These are phyloP conservation scores for Knipowitschia caucasica DNA, from an alignment of 2,797 vertebrate genomes.

Conservation along the genomic window DNA sequence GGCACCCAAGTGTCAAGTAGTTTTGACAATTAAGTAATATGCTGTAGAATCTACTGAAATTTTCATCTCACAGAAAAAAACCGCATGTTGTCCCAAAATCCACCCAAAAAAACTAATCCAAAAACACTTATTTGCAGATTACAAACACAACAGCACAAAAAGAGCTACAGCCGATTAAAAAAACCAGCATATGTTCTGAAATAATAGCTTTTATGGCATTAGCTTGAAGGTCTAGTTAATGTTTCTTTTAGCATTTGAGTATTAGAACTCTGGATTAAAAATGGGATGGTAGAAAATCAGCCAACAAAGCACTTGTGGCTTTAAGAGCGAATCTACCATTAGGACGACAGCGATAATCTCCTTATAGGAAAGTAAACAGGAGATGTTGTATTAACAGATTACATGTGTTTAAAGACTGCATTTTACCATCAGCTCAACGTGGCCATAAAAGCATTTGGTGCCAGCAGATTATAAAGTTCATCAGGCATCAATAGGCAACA, in stretches of 20 bases:
- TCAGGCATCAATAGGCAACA: not conserved
- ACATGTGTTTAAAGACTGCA: constrained; percentile 59
- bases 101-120: not conserved
- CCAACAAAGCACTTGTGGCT: constrained; percentile 61
- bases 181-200: constrained; percentile 64
- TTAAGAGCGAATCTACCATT: constrained; percentile 51
- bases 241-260: constrained; percentile 43
- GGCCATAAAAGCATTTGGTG: constrained; percentile 48
- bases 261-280: constrained; percentile 59
- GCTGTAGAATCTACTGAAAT: too few species aligned
- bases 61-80: too few species aligned
- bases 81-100: not conserved
- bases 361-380: constrained; percentile 52
- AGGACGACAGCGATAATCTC: constrained; percentile 45
- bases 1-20: too few species aligned
- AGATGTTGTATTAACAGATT: constrained; percentile 65
- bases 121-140: not conserved
- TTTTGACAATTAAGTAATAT: too few species aligned
- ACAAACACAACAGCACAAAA: constrained; percentile 10
- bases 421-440: constrained; percentile 48
- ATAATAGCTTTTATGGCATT: constrained; percentile 45
- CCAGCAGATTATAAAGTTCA: constrained; percentile 31
- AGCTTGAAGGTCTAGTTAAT: constrained; percentile 46
- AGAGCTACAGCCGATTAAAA: constrained; percentile 55
- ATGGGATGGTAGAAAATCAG: constrained; percentile 32